phyloP scores from a whole-genome alignment of 2,888 invertebrate species.

The Coleophora flavipennella region DNA sequence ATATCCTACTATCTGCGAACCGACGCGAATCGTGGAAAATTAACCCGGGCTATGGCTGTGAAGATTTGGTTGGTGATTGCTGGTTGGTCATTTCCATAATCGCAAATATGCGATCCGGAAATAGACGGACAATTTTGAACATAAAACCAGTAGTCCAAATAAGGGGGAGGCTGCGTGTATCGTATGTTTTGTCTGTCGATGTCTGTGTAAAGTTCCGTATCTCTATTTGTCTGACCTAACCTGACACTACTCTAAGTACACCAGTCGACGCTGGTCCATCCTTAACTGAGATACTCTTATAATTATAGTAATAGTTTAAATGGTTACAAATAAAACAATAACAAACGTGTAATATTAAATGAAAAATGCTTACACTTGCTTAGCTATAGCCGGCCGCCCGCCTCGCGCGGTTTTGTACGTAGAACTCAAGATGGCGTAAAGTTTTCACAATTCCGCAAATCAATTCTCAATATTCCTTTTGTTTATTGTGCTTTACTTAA shows the following conservation, averaged over 20 bases:
- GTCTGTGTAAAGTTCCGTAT: slow-evolving; percentile 52
- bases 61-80: slow-evolving; percentile 34
- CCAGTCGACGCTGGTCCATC: slow-evolving; percentile 73
- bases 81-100: slow-evolving; percentile 10
- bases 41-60: slow-evolving; percentile 60
- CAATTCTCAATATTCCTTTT: slow-evolving; percentile 49
- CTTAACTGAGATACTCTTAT: slow-evolving; percentile 70
- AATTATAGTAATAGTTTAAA: slow-evolving; percentile 68
- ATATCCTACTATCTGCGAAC: slow-evolving; percentile 24
- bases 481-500: slow-evolving; percentile 63
- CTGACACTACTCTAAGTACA: slow-evolving; percentile 62
- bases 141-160: slow-evolving; percentile 41
- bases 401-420: slow-evolving; percentile 45
- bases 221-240: slow-evolving; percentile 47
- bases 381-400: slow-evolving; percentile 62
- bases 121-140: slow-evolving; percentile 39
- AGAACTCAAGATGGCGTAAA: slow-evolving; percentile 58
- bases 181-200: slow-evolving; percentile 57
- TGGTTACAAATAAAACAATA: slow-evolving; percentile 70
- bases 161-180: slow-evolving; percentile 52
- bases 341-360: slow-evolving; percentile 69
- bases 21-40: slow-evolving; percentile 50
- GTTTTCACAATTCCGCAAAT: slow-evolving; percentile 58
- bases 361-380: slow-evolving; percentile 69
- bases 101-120: slow-evolving; percentile 21